Base-by-base conservation (phyloP, 2,113 vertebrate genomes). In the Syrrhaptes paradoxus region DNA sequence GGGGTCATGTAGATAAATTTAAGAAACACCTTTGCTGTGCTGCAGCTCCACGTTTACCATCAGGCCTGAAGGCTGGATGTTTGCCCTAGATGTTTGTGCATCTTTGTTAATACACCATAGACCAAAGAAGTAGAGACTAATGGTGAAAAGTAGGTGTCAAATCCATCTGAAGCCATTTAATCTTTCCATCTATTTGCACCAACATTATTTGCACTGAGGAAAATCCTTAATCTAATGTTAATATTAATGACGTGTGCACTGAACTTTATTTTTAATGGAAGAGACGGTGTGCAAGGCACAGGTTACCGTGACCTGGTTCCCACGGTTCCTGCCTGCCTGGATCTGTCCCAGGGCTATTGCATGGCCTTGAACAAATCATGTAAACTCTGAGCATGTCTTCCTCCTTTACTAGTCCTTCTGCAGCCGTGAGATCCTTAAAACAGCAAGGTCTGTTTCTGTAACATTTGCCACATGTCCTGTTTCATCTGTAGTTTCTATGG, bases 251-350 rank as follows among this genome's bases (percentile, higher is more conserved):
- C 52, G 1, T 71, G 49, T 78, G 43, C 79, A 13, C 36, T 81
- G 83, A 94, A 85, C 63, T 92, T 94, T 76, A 41, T 79, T 93
- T 94, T 94, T 92, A 74, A 86, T 38, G 65, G 68, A 52, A 89
- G 73, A 78, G 17, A 70, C 21, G 66, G 13, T 7, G 13, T 65
- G 32, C 4, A 29, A 85, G 32, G 41, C 66, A 58, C 31, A 75
- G 77, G 48, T 78, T 94, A 55, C 32, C 0, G 4, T 74, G 59
- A 86, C 52, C 55, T 63, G 28, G 20, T 84, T 90, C 85, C 66
- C 16, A 74, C 14, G 10, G 21, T 63, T 92, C 38, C 66, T 81
- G 38, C 24, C 65, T 81, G 17, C 25, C 38, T 90, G 38, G 21
- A 36, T 75, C 88, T 92, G 52, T 31, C 34, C 65, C 14, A 36